A percentile compares a stretch with the other conserved stretches of the same genome.
phyloP scores from a whole-genome alignment of 1,140 invertebrate species.

The Drosophila melanica region DNA sequence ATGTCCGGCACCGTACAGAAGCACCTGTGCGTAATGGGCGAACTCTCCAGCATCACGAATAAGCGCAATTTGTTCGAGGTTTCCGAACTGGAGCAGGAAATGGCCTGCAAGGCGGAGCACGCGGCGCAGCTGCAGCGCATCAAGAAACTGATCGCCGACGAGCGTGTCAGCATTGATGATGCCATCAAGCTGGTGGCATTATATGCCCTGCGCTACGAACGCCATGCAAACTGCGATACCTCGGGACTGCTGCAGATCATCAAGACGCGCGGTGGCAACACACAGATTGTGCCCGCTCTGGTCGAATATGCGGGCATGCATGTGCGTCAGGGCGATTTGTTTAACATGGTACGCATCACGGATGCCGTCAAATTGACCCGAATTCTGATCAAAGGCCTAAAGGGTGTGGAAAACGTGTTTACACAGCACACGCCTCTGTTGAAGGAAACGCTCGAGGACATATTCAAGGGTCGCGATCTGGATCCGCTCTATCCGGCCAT shows the following conservation, averaged over 20 bases:
- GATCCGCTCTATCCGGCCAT: slow-evolving; percentile 93
- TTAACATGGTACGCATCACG: slow-evolving; percentile 88
- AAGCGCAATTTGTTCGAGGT: slow-evolving; percentile 93
- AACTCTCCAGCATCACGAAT: slow-evolving; percentile 94
- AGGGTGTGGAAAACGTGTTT: slow-evolving; percentile 98
- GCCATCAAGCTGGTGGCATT: slow-evolving; percentile 94
- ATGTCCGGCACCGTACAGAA: slow-evolving; percentile 99
- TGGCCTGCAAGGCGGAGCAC: slow-evolving; percentile 97
- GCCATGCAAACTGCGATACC: slow-evolving; percentile 94
- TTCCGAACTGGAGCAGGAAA: slow-evolving; percentile 98
- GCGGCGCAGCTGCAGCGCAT: slow-evolving; percentile 92
- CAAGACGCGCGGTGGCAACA: slow-evolving; percentile 87
- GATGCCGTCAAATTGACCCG: slow-evolving; percentile 96
- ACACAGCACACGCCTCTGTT: slow-evolving; percentile 96
- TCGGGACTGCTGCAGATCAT: slow-evolving; percentile 89
- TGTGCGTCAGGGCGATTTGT: slow-evolving; percentile 91
- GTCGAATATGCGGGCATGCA: slow-evolving; percentile 93
- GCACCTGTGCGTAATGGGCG: slow-evolving; percentile 98
- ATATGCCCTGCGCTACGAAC: slow-evolving; percentile 96
- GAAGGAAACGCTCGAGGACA: slow-evolving; percentile 93
- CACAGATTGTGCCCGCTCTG: slow-evolving; percentile 88
- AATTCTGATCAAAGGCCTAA: slow-evolving; percentile 94
- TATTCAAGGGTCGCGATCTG: slow-evolving; percentile 93
- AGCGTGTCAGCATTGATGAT: slow-evolving; percentile 91
- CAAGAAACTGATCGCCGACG: slow-evolving; percentile 88